phyloP scores from a whole-genome alignment of 2,797 vertebrate species.

The Anabacerthia variegaticeps region DNA sequence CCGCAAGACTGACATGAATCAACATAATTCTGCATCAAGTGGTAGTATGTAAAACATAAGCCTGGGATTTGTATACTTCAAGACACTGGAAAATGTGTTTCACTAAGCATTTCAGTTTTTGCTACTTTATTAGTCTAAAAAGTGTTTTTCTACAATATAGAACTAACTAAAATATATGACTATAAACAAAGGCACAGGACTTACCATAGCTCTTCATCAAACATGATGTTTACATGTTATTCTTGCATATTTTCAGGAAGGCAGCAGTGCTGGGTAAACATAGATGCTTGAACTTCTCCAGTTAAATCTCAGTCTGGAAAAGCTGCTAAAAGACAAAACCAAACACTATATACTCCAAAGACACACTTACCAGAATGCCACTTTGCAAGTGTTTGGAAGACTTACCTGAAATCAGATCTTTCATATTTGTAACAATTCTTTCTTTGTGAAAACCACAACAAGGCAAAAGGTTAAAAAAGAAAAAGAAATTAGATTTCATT shows the following conservation, averaged over 20 bases:
- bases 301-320: neutral
- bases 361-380: neutral
- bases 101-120: neutral
- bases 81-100: neutral
- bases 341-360: neutral
- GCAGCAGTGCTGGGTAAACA: neutral
- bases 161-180: neutral
- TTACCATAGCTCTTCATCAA: neutral
- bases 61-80: neutral
- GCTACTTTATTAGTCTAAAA: neutral
- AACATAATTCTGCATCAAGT: neutral
- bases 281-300: neutral
- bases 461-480: neutral
- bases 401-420: neutral
- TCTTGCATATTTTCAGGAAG: neutral
- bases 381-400: neutral
- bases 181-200: neutral
- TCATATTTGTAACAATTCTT: neutral
- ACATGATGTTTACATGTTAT: rapidly evolving
- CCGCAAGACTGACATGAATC: neutral
- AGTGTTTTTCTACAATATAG: neutral
- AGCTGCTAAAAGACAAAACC: neutral
- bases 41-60: neutral
- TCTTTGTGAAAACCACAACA: neutral
- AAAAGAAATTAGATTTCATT: neutral